phyloP scores from a whole-genome alignment of 2,797 vertebrate genomes.

The Coluber constrictor region DNA sequence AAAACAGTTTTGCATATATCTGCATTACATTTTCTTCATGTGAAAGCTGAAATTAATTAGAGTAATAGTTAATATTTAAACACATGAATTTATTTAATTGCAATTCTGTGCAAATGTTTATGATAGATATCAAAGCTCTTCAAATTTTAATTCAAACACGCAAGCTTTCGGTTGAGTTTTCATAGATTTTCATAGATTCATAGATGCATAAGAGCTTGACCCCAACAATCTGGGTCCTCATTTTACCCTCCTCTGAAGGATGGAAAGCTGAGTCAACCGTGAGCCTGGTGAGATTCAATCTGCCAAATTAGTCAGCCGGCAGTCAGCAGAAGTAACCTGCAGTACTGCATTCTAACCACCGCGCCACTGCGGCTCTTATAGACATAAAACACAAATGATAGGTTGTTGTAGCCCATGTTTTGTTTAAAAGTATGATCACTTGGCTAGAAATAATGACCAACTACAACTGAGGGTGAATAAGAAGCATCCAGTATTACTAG shows the following conservation, averaged over 20 bases:
- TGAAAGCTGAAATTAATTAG: background rate
- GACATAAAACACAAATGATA: background rate
- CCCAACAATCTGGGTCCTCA: no score
- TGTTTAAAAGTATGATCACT: background rate
- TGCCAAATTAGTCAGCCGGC: no score
- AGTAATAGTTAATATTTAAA: background rate
- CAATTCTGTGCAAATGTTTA: background rate
- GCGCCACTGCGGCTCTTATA: background rate
- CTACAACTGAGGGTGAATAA: background rate
- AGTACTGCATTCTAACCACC: no score
- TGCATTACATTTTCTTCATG: background rate
- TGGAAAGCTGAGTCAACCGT: no score
- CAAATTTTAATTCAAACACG: background rate
- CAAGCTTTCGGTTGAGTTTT: background rate
- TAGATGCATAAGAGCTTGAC: background rate
- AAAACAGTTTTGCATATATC: background rate
- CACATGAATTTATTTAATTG: constrained; percentile 3
- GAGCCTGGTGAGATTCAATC: no score
- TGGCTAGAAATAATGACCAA: background rate
- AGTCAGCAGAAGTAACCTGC: no score
- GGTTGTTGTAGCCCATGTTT: background rate
- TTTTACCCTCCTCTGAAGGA: no score
- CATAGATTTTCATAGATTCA: background rate
- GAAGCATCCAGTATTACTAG: background rate
- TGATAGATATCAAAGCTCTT: background rate